These are phyloP conservation scores for Xyliphius kryptos DNA, from an alignment of 2,113 vertebrate species.

Conservation along the genomic window DNA sequence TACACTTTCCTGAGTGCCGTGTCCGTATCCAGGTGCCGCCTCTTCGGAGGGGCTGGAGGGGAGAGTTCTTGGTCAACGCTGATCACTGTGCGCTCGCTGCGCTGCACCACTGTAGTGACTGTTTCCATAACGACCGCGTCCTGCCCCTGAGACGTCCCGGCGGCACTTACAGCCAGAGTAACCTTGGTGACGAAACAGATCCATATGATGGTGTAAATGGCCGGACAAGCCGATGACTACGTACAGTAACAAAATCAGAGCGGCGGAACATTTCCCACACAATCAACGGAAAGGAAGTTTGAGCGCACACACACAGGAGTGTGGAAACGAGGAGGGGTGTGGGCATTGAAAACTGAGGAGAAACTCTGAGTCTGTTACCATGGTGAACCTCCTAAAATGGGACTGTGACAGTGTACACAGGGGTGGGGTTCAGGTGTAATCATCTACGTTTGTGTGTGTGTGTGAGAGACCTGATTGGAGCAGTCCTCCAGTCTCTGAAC, in stretches of 20 bases:
- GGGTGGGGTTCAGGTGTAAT: slow-evolving; percentile 10
- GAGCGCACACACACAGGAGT: background rate
- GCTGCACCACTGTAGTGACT: slow-evolving; percentile 47
- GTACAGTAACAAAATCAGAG: background rate
- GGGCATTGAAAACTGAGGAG: background rate
- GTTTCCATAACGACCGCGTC: slow-evolving; percentile 64
- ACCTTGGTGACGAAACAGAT: slow-evolving; percentile 62
- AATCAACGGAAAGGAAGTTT: background rate
- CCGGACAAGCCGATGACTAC: background rate
- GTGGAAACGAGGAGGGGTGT: background rate
- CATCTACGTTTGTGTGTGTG: background rate
- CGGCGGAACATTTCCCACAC: background rate
- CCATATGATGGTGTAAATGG: background rate
- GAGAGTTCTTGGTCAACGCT: slow-evolving; percentile 65
- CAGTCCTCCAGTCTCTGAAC: slow-evolving; percentile 92
- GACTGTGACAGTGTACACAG: background rate
- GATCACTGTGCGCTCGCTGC: slow-evolving; percentile 41
- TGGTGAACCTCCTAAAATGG: background rate
- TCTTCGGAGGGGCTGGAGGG: slow-evolving; percentile 79
- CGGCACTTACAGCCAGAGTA: slow-evolving; percentile 73
- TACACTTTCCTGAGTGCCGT: slow-evolving; percentile 76
- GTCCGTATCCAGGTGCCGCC: slow-evolving; percentile 76
- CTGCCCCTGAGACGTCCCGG: slow-evolving; percentile 68
- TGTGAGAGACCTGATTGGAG: slow-evolving; percentile 80
- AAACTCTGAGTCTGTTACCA: background rate